Percentiles rank a stretch among this genome's conserved stretches.
Evolutionary conservation across 2,113 vertebrate genomes (phyloP).

Genomic region (Apteryx mantelli): DNA sequence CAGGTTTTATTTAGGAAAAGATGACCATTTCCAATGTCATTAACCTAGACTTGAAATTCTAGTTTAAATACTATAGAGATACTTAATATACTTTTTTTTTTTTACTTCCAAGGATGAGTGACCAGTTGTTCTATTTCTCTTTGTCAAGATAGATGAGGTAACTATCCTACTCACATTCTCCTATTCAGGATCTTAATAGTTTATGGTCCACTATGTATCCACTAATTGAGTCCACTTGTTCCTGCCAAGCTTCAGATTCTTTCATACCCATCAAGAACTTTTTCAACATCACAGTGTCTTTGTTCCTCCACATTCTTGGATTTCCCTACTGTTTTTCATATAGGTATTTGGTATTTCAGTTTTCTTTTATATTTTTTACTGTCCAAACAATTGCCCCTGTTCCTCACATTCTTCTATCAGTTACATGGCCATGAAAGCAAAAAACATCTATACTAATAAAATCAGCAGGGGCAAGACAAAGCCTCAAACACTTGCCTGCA

Average conservation of each 20-base stretch:
- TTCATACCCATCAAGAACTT: neutral
- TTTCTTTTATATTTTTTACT: neutral
- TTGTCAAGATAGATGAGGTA: neutral
- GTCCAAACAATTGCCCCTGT: rapidly evolving
- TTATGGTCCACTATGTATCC: neutral
- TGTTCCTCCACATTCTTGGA: neutral
- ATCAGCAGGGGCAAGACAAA: rapidly evolving
- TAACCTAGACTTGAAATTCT: neutral
- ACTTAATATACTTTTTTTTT: neutral
- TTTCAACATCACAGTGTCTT: neutral
- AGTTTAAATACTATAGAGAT: neutral
- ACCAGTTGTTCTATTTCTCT: neutral
- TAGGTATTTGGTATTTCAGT: neutral
- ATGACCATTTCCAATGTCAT: neutral
- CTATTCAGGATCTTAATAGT: neutral
- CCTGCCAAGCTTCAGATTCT: neutral
- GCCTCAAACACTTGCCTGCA: neutral
- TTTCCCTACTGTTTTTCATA: neutral
- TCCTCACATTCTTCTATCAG: neutral
- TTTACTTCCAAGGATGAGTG: neutral
- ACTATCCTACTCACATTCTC: neutral
- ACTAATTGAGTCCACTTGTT: neutral
- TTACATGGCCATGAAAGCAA: neutral
- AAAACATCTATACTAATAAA: neutral
- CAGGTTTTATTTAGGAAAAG: neutral